Base-by-base conservation (phyloP, 2,113 vertebrate genomes). In the Hydrolagus affinis region DNA sequence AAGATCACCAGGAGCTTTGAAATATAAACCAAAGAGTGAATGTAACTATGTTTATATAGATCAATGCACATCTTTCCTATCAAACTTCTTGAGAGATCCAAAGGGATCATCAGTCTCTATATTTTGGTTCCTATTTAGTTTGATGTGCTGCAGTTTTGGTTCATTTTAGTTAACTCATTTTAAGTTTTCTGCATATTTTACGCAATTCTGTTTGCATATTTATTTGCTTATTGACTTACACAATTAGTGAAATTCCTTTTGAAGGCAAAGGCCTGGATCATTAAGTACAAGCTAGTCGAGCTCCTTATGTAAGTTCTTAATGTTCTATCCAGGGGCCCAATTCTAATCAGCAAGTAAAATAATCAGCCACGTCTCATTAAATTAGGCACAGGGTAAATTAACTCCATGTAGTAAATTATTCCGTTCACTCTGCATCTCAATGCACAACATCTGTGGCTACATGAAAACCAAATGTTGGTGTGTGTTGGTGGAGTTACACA, bases 341-440 rank as follows among this genome's bases (percentile, higher is more conserved):
- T 78, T 78, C 56, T 78, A 59, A 80, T 80, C 76, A 64, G 4
- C 76, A 80, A 80, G 19, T 25, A 78, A 62, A 60, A 78, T 28
- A 80, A 80, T 80, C 59, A 76, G 32, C 30, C 30, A 56, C 19
- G 2, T 21, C 32, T 75, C 28, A 75, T 75, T 75, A 75, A 75
- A 75, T n/a, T 30, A 78, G n/a, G 10, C n/a, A 60, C 59, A 62
- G 23, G 23, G 62, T 60, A 11, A 62, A 25, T 78, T 62, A 25
- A 78, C 57, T 78, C 76, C 57, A 23, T 23, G 21, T 25, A 78
- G 75, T 25, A 80, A 4, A 28, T 80, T 25, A 23, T 62, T 80
- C 32, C 11, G 73, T 19, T 56, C 76, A 80, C 59, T 62, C 23
- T 15, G 0, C 21, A 30, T 80, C 62, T 80, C 59, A 80, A 59